Evolutionary conservation across 2,113 vertebrate genomes (phyloP).

Genomic region (Atrichornis clamosus): DNA sequence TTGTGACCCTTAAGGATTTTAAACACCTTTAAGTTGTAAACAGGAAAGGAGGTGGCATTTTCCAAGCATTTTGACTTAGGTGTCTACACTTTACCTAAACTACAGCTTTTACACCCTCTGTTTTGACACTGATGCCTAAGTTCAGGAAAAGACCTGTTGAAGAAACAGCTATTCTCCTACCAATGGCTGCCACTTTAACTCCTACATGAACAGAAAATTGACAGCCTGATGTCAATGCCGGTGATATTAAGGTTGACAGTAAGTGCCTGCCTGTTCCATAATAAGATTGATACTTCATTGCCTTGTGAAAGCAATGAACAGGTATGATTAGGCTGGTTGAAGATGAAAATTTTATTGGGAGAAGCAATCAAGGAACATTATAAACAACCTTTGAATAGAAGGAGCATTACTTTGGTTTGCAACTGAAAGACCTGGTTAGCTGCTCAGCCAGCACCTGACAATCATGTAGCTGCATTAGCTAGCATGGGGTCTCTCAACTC

Average conservation of each 20-base stretch:
- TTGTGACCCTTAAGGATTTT: neutral
- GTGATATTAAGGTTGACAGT: neutral
- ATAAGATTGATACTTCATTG: neutral
- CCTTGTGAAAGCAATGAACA: neutral
- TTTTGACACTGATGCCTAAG: neutral
- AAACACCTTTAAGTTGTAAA: neutral
- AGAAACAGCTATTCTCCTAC: neutral
- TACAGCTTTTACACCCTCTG: neutral
- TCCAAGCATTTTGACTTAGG: neutral
- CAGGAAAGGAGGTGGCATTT: neutral
- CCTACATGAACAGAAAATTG: neutral
- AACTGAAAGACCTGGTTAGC: neutral
- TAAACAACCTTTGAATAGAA: neutral
- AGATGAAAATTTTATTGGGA: neutral
- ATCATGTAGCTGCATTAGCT: neutral
- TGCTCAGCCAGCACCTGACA: neutral
- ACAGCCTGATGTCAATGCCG: neutral
- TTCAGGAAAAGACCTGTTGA: neutral
- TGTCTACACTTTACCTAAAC: neutral
- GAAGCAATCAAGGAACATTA: neutral
- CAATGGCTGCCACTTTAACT: neutral
- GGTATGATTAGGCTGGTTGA: neutral
- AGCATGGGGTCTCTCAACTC: neutral
- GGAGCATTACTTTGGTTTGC: neutral
- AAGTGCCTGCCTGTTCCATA: neutral